Percentiles rank a stretch among this genome's conserved stretches.
phyloP scores from a whole-genome alignment of 2,888 invertebrate genomes.

The Melanotus villosus region DNA sequence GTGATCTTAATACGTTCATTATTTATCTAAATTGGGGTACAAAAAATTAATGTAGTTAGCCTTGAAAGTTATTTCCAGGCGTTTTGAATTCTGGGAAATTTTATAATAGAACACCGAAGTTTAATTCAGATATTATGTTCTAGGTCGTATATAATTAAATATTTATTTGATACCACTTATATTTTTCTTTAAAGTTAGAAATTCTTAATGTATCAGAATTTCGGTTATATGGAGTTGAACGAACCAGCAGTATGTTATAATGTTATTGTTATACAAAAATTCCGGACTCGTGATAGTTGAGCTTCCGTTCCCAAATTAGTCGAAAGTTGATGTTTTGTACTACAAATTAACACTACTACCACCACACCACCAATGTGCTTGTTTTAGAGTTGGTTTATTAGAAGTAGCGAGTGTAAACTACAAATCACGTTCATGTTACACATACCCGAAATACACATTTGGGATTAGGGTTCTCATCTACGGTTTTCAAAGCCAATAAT shows the following conservation, averaged over 20 bases:
- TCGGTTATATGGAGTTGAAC: no score
- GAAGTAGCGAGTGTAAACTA: no score
- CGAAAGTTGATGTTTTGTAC: background rate
- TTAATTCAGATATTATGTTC: background rate
- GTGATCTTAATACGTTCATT: background rate
- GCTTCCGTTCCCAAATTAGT: constrained; percentile 33
- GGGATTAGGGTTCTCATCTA: no score
- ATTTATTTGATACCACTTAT: no score
- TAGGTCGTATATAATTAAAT: background rate
- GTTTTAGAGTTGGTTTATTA: no score
- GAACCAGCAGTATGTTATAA: background rate
- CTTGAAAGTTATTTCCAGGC: background rate
- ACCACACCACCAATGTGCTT: no score
- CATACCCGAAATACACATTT: no score
- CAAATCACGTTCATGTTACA: no score
- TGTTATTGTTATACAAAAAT: constrained; percentile 28
- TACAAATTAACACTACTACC: no score
- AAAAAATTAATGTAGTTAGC: background rate
- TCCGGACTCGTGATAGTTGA: constrained; percentile 9
- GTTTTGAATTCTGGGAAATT: constrained; percentile 18
- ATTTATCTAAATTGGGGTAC: background rate
- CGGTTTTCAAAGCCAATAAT: background rate
- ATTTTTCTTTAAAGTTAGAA: no score
- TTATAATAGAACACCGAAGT: background rate
- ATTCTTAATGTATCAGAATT: no score